Percentiles rank a stretch among this genome's conserved stretches.
These are phyloP conservation scores for Zalophus californianus DNA, from an alignment of 2,797 vertebrate genomes.

Conservation along the genomic window DNA sequence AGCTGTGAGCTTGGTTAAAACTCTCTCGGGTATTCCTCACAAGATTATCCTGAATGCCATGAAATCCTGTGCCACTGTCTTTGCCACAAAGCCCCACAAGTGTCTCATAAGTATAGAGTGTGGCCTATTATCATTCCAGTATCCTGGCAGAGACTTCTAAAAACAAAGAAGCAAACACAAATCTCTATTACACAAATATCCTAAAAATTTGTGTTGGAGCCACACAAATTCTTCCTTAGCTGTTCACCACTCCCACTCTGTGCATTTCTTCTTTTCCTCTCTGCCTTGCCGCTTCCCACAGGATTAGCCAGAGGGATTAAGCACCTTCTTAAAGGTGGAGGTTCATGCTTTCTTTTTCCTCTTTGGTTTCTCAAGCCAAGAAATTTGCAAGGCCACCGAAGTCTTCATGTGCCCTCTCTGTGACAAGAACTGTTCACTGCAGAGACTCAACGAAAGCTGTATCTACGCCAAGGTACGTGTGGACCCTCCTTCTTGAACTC, in stretches of 20 bases:
- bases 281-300: neutral
- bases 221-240: neutral
- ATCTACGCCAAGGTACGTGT: constrained; percentile 96
- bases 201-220: neutral
- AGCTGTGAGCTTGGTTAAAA: neutral
- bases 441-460: constrained; percentile 97
- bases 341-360: constrained; percentile 54
- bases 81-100: neutral
- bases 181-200: neutral
- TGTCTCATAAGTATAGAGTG: neutral
- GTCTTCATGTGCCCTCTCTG: constrained; percentile 99
- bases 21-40: neutral
- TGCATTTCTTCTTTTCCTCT: neutral
- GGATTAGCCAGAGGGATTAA: neutral
- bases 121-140: neutral
- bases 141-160: neutral
- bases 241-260: neutral
- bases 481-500: neutral
- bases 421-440: constrained; percentile 95
- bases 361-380: constrained; percentile 90
- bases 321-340: neutral
- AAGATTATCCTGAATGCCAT: neutral
- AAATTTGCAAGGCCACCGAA: constrained; percentile 97
- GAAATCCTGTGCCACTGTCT: neutral
- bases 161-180: neutral